phyloP scores from a whole-genome alignment of 2,888 invertebrate genomes.

The Mesoligia furuncula region DNA sequence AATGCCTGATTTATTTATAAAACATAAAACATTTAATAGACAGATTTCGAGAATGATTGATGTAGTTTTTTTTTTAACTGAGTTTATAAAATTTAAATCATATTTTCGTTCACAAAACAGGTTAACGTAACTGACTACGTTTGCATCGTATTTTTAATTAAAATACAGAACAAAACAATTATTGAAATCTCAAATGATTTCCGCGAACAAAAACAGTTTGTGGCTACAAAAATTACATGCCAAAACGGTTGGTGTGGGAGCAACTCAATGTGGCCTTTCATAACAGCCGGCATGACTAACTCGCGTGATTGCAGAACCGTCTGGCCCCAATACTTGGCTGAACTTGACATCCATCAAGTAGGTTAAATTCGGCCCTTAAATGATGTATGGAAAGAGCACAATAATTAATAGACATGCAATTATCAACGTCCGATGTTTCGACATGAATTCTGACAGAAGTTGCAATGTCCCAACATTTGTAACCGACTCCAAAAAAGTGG shows the following conservation, averaged over 20 bases:
- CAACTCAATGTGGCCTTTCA: conserved; percentile 66
- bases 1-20: conserved; percentile 17
- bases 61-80: neutral
- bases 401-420: conserved; percentile 28
- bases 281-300: conserved; percentile 74
- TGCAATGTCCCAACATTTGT: neutral
- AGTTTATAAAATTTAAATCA: neutral
- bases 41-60: neutral
- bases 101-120: neutral
- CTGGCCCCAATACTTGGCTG: conserved; percentile 78
- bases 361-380: conserved; percentile 68
- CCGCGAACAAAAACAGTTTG: conserved; percentile 39
- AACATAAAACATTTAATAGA: neutral
- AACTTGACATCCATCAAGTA: conserved; percentile 82
- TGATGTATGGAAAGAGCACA: conserved; percentile 30
- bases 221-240: conserved; percentile 21
- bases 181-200: conserved; percentile 14
- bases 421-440: conserved; percentile 22
- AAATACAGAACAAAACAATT: conserved; percentile 13
- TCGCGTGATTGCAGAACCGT: conserved; percentile 75
- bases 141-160: neutral
- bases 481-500: neutral
- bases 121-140: neutral
- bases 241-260: conserved; percentile 58
- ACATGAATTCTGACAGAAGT: conserved; percentile 3